Evolutionary conservation across 1,140 invertebrate species (phyloP), one percentile per base, ranked within the genome.

Genomic region (Ladona fulva): DNA sequence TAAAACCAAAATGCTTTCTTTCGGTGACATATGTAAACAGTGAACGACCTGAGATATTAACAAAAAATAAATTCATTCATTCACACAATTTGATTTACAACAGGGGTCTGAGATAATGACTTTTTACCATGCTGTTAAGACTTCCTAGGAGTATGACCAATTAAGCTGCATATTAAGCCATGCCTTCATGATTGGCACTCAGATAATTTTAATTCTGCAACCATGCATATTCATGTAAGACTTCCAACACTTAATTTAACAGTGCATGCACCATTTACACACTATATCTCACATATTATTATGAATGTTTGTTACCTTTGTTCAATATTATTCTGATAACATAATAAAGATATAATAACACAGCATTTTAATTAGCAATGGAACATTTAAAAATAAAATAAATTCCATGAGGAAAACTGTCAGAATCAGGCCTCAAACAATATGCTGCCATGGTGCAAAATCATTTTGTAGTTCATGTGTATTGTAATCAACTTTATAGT

Each of bases 81-180:
- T 66, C 52, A 66, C 52, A 66, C n/a, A 66, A 66, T 66, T 37
- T 16, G 14, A 6, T 6, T 12, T 66, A 6, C 14, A 66, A 66
- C 44, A 66, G 52, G 52, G 52, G 14, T 66, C n/a, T 22, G 16
- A 66, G 3, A 66, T 1, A 66, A 66, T 3, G n/a, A 12, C 52
- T 6, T 1, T 66, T 66, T 19, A 52, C 19, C 44, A 52, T 52
- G 44, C 44, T 52, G 19, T 66, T 66, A 66, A 19, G 14, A 66
- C n/a, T 6, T 66, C n/a, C 12, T 22, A 66, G n/a, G 52, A 3
- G 12, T 66, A 22, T 66, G 14, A 16, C 52, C 16, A 19, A 66
- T 66, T 66, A 66, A 66, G 52, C 52, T 66, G 52, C 52, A 66
- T 66, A 66, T 66, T 66, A 66, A 66, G 52, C 52, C 52, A 66